Evolutionary conservation across 2,797 vertebrate species (phyloP), one percentile per base, ranked within the genome.

Genomic region (Tenualosa thibaudeaui): DNA sequence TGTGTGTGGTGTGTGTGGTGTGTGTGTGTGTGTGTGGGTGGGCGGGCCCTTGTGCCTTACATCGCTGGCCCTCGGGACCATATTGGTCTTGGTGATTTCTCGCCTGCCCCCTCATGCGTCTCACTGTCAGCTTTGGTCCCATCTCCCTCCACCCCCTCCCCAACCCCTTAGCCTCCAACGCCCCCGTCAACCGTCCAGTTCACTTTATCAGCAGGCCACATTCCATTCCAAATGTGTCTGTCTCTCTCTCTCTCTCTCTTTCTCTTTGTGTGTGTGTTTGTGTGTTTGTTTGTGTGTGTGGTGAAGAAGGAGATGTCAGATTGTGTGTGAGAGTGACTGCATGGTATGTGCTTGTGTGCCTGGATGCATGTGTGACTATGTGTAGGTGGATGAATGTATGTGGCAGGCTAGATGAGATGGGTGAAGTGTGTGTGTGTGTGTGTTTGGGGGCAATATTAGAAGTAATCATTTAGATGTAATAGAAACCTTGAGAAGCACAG

Each of bases 11-110:
- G n/a, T 9, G n/a, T 24, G 60, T 65, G 60, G n/a, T 3, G 60
- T 65, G 49, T 56, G 58, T 87, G 40, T 83, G 58, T 87, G 86
- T 87, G 85, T 92, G 93, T 92, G 91, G 53, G 90, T 88, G 87
- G 50, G 12, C 12, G 13, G 51, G 12, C 51, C 51, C 51, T 53
- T 53, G 15, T 15, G 51, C 51, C 10, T 53, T 58, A 58, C 56
- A 22, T 19, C 22, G 56, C 56, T 6, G 56, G 56, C 56, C 56
- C 56, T 58, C 3, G 56, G 56, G 19, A 58, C 56, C 26, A 5
- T 71, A 8, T 0, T 40, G 3, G 26, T 71, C 10, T 12, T 71
- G 26, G 8, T 53, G 51, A 53, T 53, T 15, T 31, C 65, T 71
- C 31, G 31, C 13, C 65, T 26, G 12, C 65, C 31, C 65, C 31